phyloP scores from a whole-genome alignment of 2,113 vertebrate genomes.

The Melanerpes formicivorus region DNA sequence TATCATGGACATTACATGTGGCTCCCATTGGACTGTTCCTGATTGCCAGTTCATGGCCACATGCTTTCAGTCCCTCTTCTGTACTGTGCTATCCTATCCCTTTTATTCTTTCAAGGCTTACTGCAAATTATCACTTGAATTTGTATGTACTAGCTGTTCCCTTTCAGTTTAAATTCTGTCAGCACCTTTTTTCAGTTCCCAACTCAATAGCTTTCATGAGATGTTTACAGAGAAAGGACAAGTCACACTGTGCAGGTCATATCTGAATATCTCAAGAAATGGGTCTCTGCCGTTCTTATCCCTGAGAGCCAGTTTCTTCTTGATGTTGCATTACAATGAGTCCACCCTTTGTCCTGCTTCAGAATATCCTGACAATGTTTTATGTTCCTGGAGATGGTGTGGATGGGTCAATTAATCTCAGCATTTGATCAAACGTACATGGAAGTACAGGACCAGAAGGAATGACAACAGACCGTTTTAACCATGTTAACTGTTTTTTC shows the following conservation, averaged over 20 bases:
- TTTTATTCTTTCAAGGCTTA: background rate
- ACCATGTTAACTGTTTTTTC: background rate
- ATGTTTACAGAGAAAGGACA: background rate
- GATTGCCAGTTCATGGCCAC: background rate
- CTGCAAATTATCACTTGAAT: background rate
- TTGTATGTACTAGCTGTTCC: background rate
- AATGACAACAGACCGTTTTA: background rate
- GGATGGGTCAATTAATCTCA: background rate
- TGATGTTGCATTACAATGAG: background rate
- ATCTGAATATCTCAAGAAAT: background rate
- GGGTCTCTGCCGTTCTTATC: background rate
- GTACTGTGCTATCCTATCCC: background rate
- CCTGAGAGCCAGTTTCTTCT: background rate
- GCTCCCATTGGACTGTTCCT: background rate
- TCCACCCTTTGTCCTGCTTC: background rate
- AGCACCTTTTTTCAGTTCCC: background rate
- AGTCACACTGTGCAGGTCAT: background rate
- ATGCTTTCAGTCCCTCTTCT: background rate
- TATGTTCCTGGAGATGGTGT: background rate
- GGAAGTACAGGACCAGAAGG: background rate
- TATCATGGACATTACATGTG: background rate
- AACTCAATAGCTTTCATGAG: rapidly evolving
- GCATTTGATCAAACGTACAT: background rate
- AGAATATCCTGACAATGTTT: background rate
- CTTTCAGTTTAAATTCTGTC: background rate